These are phyloP conservation scores for Lophura nycthemera DNA, from an alignment of 2,113 vertebrate genomes.

Conservation along the genomic window DNA sequence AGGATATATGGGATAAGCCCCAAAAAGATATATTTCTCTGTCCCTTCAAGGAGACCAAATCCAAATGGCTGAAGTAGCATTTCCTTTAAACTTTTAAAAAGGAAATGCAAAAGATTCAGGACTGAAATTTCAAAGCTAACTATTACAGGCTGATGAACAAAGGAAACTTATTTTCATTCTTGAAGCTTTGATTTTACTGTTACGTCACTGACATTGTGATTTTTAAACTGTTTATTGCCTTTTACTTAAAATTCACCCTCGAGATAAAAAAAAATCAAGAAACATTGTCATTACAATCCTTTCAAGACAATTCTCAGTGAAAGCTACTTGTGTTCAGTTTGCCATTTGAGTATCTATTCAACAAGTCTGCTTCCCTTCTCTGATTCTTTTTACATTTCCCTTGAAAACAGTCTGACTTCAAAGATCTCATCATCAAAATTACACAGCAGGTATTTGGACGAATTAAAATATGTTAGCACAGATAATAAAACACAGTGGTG, in stretches of 20 bases:
- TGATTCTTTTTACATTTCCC: not conserved
- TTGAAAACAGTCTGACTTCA: not conserved
- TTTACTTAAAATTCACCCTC: not conserved
- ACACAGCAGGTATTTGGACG: not conserved
- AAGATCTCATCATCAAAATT: not conserved
- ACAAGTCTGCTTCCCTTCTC: not conserved
- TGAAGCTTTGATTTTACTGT: not conserved
- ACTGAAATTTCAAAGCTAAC: not conserved
- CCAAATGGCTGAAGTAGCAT: not conserved
- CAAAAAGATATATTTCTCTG: not conserved
- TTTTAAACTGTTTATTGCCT: not conserved
- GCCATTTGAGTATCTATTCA: not conserved
- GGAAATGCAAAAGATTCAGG: slow-evolving; percentile 22
- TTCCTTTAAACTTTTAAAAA: not conserved
- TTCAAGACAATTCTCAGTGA: slow-evolving; percentile 19
- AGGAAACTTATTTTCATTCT: not conserved
- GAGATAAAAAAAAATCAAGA: not conserved
- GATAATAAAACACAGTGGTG: not conserved
- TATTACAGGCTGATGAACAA: not conserved
- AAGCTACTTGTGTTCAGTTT: slow-evolving; percentile 35
- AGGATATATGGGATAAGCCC: not conserved
- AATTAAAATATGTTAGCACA: not conserved
- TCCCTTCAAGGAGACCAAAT: not conserved
- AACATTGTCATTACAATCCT: slow-evolving; percentile 13
- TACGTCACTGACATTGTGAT: not conserved